Evolutionary conservation across 2,888 invertebrate genomes (phyloP), one percentile per base, ranked within the genome.

Genomic region (Argyra leucocephala): DNA sequence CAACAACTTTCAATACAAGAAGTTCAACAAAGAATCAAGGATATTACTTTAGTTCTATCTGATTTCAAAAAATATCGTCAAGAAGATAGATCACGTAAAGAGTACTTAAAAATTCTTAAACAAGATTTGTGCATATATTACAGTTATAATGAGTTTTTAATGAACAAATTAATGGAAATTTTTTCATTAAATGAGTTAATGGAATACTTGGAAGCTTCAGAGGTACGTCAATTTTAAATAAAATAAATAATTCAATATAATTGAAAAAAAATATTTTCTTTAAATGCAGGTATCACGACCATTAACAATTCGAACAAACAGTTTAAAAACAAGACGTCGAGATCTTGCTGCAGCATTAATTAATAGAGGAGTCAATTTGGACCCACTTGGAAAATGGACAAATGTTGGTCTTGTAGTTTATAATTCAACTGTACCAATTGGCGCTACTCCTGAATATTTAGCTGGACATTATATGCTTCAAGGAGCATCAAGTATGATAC

Each of bases 331-430:
- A 0, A 84, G 98, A 65, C 83, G 97, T 70, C 84, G 95, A 66
- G 96, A 97, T 80, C 83, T 98, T 66, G 97, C 97, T 5, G 94
- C 94, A 74, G 90, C 95, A 18, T 82, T 99, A 59, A 99, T 99
- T 65, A 93, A 93, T 75, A 85, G 98, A 74, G 99, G 99, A 23
- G 96, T 98, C 0, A 99, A 99, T 83, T 84, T 99, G 69, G 98
- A 99, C 81, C 97, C 98, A 0, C 86, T 99, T 66, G 98, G 96
- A 6, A 94, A 96, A 78, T 99, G 99, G 99, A 94, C 96, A 62
- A 98, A 96, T 82, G 93, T 97, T 22, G 99, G 99, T 15, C 83
- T 99, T 37, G 96, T 99, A 2, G 86, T 99, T 10, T 99, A 95
- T 78, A 95, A 92, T 70, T 90, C 97, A 0, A 93, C 95, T 74